Base-by-base conservation (phyloP, 2,797 vertebrate genomes). In the Vultur gryphus region DNA sequence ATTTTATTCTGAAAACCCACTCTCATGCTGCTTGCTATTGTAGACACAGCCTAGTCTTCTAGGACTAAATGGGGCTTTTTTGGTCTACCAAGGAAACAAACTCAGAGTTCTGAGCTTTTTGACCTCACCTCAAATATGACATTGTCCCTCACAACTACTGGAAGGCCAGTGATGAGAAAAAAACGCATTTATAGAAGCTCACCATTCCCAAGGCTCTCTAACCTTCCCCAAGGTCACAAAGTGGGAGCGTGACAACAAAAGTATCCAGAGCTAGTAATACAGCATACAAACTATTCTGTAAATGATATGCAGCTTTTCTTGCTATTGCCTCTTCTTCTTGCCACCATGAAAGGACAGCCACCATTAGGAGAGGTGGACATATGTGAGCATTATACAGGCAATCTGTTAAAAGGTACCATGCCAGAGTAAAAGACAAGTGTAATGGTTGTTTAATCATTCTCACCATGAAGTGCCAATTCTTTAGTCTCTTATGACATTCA, bases 381-480 rank as follows among this genome's bases (percentile, higher is more conserved):
- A 71, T 5, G 2, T 2, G 11, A 93, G 76, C 16, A 6, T 71
- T 61, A 57, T 20, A 64, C 46, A 79, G 49, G 43, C 51, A 93
- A 92, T 82, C 89, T 92, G 83, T 94, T 96, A 90, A 76, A 97
- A 95, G 66, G 79, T 89, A 95, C 52, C 77, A 58, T 65, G 52
- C 86, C 84, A 93, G 80, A 96, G 87, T 61, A 83, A 83, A 95
- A 98, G 96, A 97, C 94, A 95, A 96, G 92, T 11, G 37, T 95
- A 98, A 98, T 95, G 92, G 96, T 93, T 97, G 93, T 96, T 98
- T 98, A 97, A 98, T 98, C 97, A 97, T 97, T 97, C 96, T 94
- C 72, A 93, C 96, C 80, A 83, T 95, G 97, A 98, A 98, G 90
- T 96, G 96, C 94, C 97, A 97, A 97, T 98, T 98, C 94, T 97